Conservation (phyloP, 2,113 vertebrate genomes). For the Peromyscus leucopus region DNA sequence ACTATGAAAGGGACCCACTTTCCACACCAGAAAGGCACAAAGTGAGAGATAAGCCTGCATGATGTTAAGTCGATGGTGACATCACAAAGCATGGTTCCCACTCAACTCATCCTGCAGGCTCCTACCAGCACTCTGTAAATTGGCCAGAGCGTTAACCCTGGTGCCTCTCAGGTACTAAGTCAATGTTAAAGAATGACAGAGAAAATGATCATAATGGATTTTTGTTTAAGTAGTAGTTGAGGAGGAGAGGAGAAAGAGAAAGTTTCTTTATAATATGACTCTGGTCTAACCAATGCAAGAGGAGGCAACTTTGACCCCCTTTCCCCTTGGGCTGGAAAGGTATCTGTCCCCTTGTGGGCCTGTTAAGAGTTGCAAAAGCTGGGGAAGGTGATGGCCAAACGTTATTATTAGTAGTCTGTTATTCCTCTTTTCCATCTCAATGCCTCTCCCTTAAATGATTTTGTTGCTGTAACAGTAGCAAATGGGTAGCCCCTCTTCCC, state of each 20-base stretch:
- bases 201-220: conserved; percentile 8
- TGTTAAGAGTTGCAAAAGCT: conserved; percentile 31
- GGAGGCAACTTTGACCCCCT: conserved; percentile 42
- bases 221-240: neutral
- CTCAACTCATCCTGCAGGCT: neutral
- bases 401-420: conserved; percentile 24
- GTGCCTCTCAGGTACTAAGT: neutral
- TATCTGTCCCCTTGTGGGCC: neutral
- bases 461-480: conserved; percentile 9
- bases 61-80: neutral
- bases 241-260: neutral
- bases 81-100: neutral
- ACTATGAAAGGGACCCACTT: neutral
- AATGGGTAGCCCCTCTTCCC: neutral
- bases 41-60: neutral
- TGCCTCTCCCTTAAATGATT: conserved; percentile 20
- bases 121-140: neutral
- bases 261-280: conserved; percentile 26
- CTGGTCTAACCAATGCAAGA: neutral
- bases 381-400: neutral
- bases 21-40: neutral
- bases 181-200: neutral
- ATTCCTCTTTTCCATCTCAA: neutral
- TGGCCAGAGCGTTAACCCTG: neutral
- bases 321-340: conserved; percentile 20